Conservation (phyloP, 2,888 invertebrate species). For the Lasioglossum leucozonium region DNA sequence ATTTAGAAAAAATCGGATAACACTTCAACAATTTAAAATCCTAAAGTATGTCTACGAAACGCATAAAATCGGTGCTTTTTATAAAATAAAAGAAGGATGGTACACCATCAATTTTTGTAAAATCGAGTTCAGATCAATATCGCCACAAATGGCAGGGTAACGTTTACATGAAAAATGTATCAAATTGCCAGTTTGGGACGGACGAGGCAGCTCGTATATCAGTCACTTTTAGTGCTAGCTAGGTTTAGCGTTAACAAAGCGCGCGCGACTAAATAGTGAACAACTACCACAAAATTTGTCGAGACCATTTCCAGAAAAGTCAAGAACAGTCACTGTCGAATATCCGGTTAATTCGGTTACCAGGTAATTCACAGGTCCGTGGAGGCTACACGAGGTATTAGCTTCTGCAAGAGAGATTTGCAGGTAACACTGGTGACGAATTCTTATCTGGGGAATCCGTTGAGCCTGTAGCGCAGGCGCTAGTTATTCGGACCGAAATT, state of each 20-base stretch:
- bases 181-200: no score
- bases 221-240: no score
- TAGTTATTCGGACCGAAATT: slow-evolving; percentile 39
- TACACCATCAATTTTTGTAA: neutral
- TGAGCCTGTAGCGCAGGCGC: slow-evolving; percentile 7
- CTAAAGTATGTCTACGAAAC: no score
- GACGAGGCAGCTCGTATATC: no score
- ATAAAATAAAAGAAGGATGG: no score
- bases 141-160: no score
- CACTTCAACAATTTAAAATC: no score
- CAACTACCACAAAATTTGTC: no score
- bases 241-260: no score
- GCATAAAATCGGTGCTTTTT: no score
- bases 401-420: slow-evolving; percentile 42
- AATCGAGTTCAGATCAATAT: neutral
- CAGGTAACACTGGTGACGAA: slow-evolving; percentile 22
- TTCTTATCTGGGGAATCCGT: slow-evolving; percentile 31
- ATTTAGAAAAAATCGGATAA: neutral
- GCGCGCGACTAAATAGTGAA: no score
- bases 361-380: neutral
- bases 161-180: no score
- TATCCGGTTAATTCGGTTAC: neutral
- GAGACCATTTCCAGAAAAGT: neutral
- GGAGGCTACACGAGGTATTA: slow-evolving; percentile 22
- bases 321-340: neutral